Base-by-base conservation (phyloP, 2,888 invertebrate genomes). In the Erebia aethiops region DNA sequence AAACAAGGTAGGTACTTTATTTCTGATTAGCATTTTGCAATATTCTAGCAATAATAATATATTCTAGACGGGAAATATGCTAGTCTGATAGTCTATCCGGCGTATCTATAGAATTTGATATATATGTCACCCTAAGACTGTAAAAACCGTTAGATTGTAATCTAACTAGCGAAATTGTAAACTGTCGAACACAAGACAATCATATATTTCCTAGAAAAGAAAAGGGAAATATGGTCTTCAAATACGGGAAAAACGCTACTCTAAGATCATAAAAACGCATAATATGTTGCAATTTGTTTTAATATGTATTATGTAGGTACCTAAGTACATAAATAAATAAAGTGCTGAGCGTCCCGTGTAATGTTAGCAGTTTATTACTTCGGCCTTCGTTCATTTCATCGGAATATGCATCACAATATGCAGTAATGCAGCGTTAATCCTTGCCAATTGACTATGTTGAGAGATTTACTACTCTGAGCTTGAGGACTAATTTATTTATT, bases 281-380 rank as follows among this genome's bases (percentile, higher is more conserved):
- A 54, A 60, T 70, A 54, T 51, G 69, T 64, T 58, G 70, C 67
- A 72, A 69, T 76, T 72, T 58, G 68, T 73, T 72, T 75, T 73
- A 74, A 70, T 67, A 71, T 75, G 70, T 70, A 71, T 26, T 26
- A 26, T 2, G 26, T 26, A 26, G 2, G 7, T 35, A 35, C 35
- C 7, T 7, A n/a, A n/a, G n/a, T n/a, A n/a, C n/a, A n/a, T n/a
- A n/a, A n/a, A n/a, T n/a, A 35, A 35, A 35, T 35, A 35, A 66
- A 69, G 65, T 62, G 56, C 62, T 67, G 67, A 64, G 70, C 63
- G 72, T 41, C n/a, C 46, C 57, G 70, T 75, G 71, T 71, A 71
- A 76, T 71, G 73, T 75, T 75, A 70, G 64, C 72, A 62, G 69
- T 76, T 76, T 76, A 76, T 76, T 76, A 65, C 63, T 73, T 70